A percentile compares a stretch with the other conserved stretches of the same genome.
phyloP scores from a whole-genome alignment of 2,888 invertebrate species.

The Ochropleura plecta region DNA sequence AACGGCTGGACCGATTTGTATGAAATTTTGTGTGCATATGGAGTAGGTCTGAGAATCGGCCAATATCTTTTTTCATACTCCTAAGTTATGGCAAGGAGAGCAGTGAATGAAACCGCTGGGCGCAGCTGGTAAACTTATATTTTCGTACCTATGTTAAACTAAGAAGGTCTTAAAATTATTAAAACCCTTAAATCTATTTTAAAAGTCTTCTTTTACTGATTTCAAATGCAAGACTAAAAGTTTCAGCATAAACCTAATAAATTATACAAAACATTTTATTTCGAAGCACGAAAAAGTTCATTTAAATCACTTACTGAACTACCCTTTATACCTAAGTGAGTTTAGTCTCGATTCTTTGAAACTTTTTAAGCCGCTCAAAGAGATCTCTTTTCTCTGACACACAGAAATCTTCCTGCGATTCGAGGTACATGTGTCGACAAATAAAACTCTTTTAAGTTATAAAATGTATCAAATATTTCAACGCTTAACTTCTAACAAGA shows the following conservation, averaged over 20 bases:
- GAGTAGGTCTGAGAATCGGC: too few species aligned
- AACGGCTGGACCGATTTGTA: too few species aligned
- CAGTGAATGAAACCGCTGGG: too few species aligned
- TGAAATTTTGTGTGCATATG: too few species aligned
- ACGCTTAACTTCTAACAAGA: constrained; percentile 22
- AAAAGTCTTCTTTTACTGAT: constrained; percentile 36
- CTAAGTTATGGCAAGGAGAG: too few species aligned
- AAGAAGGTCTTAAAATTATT: constrained; percentile 1
- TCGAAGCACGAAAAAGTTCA: constrained; percentile 51
- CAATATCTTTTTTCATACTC: too few species aligned
- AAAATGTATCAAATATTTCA: constrained; percentile 43
- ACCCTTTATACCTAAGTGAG: constrained; percentile 64
- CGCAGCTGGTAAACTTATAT: background rate
- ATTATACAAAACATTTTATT: constrained; percentile 55
- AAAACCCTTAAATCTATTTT: constrained; percentile 21
- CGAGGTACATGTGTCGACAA: constrained; percentile 19
- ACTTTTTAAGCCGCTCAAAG: constrained; percentile 64
- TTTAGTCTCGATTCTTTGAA: constrained; percentile 63
- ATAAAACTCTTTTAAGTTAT: constrained; percentile 30
- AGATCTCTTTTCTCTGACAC: constrained; percentile 19
- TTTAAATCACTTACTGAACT: constrained; percentile 58
- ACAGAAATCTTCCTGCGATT: constrained; percentile 50
- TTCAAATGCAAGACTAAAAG: constrained; percentile 35
- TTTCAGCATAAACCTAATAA: constrained; percentile 50
- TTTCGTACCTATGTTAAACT: background rate